Conservation (phyloP, 2,797 vertebrate species). For the Hoplostethus mediterraneus region DNA sequence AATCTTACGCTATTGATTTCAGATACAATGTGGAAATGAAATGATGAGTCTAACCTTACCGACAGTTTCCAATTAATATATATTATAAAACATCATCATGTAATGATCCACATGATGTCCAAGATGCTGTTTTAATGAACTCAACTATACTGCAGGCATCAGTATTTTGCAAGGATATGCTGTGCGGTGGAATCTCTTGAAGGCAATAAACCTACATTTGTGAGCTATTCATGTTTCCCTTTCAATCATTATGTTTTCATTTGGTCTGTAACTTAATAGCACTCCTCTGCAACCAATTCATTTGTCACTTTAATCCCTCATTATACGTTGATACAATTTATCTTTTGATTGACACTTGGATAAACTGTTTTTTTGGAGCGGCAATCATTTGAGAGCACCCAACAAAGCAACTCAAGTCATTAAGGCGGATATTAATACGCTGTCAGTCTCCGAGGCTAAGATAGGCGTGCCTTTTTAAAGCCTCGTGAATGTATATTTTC, state of each 20-base stretch:
- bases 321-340: constrained; percentile 56
- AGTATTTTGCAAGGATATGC: constrained; percentile 19
- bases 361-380: constrained; percentile 35
- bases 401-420: constrained; percentile 32
- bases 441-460: constrained; percentile 46
- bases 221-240: constrained; percentile 28
- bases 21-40: constrained; percentile 31
- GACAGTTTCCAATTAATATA: constrained; percentile 11
- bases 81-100: constrained; percentile 13
- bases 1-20: constrained; percentile 61
- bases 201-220: constrained; percentile 25
- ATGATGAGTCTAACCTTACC: constrained; percentile 7
- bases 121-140: not conserved
- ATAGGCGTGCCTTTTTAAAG: constrained; percentile 49
- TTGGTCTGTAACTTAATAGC: constrained; percentile 43
- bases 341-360: constrained; percentile 3
- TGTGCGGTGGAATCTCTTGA: constrained; percentile 4
- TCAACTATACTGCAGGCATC: not conserved
- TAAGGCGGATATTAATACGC: constrained; percentile 20
- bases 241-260: constrained; percentile 39
- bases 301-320: constrained; percentile 43
- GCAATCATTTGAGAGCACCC: constrained; percentile 31
- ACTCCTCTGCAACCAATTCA: constrained; percentile 52
- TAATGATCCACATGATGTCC: constrained; percentile 12
- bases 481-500: constrained; percentile 55